Base-by-base conservation (phyloP, 1,140 invertebrate genomes). In the Frieseomelitta varia region DNA sequence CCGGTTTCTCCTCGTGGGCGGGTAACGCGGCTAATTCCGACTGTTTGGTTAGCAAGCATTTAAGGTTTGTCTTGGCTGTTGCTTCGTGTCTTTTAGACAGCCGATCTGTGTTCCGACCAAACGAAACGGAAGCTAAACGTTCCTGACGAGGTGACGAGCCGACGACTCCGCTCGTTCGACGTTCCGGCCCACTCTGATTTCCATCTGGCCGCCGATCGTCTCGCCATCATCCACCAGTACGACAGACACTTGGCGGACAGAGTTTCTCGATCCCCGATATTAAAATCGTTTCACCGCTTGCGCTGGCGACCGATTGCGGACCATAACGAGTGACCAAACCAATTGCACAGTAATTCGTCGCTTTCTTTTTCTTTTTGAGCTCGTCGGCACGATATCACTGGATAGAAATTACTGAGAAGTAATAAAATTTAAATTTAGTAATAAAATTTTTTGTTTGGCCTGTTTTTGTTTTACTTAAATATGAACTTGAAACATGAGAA, bases 1-100 rank as follows among this genome's bases (percentile, higher is more conserved):
- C 91, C 88, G 39, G 81, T 67, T 85, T 77, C n/a, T n/a, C 72
- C 90, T 91, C 88, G 91, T 92, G 91, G 90, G 85, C 90, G 91
- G 92, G 92, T 93, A 92, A 93, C 91, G 91, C 92, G 91, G 93
- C 93, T 95, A 94, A 95, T 95, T 94, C 91, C 92, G 91, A 94
- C 92, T 95, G 94, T 94, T 95, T 95, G 92, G 93, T 95, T 93
- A 94, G 92, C 94, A 95, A 95, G 94, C 94, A 95, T 95, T 94
- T 94, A 92, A 94, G 93, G 94, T 95, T 95, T 95, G 93, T 95
- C 93, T 95, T 95, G 94, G 94, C 94, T 90, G 92, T 94, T 92
- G 92, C 93, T 94, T 86, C 92, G 93, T 95, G 93, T 94, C 94
- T 94, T 95, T 95, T 94, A 95, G 94, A 94, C 93, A 94, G 93